These are phyloP conservation scores for Geophilus truncorum DNA, from an alignment of 2,888 invertebrate species.

Conservation along the genomic window DNA sequence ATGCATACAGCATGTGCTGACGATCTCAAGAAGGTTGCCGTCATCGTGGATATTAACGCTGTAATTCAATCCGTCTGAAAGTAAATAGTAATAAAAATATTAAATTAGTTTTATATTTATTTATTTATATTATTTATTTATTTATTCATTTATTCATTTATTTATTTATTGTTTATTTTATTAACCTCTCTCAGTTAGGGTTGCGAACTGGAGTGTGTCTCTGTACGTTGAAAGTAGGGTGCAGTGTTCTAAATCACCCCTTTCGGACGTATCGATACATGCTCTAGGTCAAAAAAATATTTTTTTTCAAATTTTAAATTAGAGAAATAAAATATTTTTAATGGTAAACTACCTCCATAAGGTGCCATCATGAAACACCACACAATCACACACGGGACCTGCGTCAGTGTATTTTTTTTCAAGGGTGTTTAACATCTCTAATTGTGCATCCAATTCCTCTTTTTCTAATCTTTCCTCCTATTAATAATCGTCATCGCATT, in stretches of 20 bases:
- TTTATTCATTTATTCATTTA: no score
- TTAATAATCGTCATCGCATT: background rate
- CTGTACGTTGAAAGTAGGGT: conserved; percentile 75
- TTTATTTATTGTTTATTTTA: no score
- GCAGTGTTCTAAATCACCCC: conserved; percentile 73
- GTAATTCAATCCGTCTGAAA: conserved; percentile 73
- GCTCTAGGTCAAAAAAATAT: conserved; percentile 56
- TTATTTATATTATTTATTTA: no score
- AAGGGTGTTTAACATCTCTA: conserved; percentile 72
- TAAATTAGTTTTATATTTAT: no score
- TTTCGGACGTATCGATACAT: conserved; percentile 75
- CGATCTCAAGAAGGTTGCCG: conserved; percentile 86
- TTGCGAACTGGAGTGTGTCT: conserved; percentile 68
- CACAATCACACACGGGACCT: conserved; percentile 88
- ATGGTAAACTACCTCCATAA: conserved; percentile 69
- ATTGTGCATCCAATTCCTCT: conserved; percentile 80
- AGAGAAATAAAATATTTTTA: background rate
- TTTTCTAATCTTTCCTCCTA: conserved; percentile 70
- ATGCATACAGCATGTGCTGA: conserved; percentile 78
- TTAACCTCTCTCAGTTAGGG: conserved; percentile 61
- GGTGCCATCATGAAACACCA: conserved; percentile 84
- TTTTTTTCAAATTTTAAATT: background rate
- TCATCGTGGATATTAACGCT: conserved; percentile 86
- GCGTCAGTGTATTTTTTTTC: conserved; percentile 84
- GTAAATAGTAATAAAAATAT: no score